phyloP scores from a whole-genome alignment of 1,140 invertebrate genomes.

The Archegozetes longisetosus region DNA sequence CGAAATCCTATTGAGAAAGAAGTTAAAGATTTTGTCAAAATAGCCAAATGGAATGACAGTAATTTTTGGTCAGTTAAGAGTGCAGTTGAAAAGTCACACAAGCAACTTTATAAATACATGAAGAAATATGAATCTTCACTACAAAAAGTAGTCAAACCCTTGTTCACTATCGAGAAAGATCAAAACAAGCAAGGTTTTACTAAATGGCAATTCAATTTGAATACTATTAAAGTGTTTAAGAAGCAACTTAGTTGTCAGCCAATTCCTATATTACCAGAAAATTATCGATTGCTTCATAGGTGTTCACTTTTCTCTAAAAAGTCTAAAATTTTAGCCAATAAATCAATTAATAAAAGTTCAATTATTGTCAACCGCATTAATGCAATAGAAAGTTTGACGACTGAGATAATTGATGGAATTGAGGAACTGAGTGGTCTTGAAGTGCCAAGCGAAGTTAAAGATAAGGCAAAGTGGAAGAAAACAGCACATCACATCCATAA shows the following conservation, averaged over 20 bases:
- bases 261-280: too few relatives aligned
- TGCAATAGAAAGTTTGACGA: conserved; percentile 19
- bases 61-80: conserved; percentile 86
- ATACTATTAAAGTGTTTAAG: background rate
- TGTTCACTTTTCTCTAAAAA: background rate
- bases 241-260: background rate
- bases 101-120: conserved; percentile 65
- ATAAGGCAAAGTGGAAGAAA: conserved; percentile 57
- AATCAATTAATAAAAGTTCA: background rate
- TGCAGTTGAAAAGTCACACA: conserved; percentile 65
- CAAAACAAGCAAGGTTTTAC: background rate
- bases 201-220: background rate
- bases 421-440: conserved; percentile 5
- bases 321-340: background rate
- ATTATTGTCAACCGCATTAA: conserved; percentile 15
- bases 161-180: background rate
- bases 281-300: background rate
- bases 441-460: conserved; percentile 26
- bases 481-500: conserved; percentile 53
- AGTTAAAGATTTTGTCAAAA: conserved; percentile 77
- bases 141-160: background rate
- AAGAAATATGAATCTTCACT: conserved; percentile 48
- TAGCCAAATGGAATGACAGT: conserved; percentile 86
- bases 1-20: conserved; percentile 73
- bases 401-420: conserved; percentile 11